Evolutionary conservation across 2,888 invertebrate genomes (phyloP).

Genomic region (Loripinus fragilis): DNA sequence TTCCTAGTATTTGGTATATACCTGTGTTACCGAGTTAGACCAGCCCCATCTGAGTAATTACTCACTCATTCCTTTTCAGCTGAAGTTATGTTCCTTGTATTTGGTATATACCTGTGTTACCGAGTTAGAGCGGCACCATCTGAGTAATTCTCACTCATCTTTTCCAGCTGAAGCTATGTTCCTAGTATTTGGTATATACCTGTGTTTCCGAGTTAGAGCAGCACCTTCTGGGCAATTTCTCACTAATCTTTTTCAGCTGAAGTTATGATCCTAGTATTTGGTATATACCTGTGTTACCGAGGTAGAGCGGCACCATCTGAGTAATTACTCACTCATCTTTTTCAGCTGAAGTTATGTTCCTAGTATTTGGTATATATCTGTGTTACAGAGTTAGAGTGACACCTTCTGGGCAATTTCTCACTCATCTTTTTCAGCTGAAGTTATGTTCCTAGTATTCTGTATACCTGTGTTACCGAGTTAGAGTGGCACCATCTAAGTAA

Average conservation of each 20-base stretch:
- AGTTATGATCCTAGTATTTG: slow-evolving; percentile 86
- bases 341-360: slow-evolving; percentile 80
- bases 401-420: slow-evolving; percentile 84
- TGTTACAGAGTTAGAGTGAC: slow-evolving; percentile 95
- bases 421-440: slow-evolving; percentile 77
- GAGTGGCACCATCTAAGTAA: slow-evolving; percentile 87
- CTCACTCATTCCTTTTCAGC: slow-evolving; percentile 69
- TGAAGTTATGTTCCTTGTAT: slow-evolving; percentile 83
- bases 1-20: slow-evolving; percentile 88
- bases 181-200: slow-evolving; percentile 87
- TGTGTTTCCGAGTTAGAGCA: no score
- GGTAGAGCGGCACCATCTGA: slow-evolving; percentile 91
- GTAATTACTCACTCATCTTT: no score
- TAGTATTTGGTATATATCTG: slow-evolving; percentile 91
- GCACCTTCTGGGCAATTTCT: slow-evolving; percentile 86
- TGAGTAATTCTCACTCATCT: slow-evolving; percentile 73
- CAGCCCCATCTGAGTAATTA: slow-evolving; percentile 87
- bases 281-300: slow-evolving; percentile 93
- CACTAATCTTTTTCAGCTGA: slow-evolving; percentile 75
- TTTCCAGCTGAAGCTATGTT: slow-evolving; percentile 81
- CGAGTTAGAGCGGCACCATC: slow-evolving; percentile 93
- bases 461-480: no score
- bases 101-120: slow-evolving; percentile 94
- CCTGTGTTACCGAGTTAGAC: slow-evolving; percentile 93
- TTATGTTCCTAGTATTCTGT: slow-evolving; percentile 87